Percentiles rank a stretch among this genome's conserved stretches.
Evolutionary conservation across 53 echinoderm and acorn worm species (phyloP).

Genomic region (Holothuria scabra): DNA sequence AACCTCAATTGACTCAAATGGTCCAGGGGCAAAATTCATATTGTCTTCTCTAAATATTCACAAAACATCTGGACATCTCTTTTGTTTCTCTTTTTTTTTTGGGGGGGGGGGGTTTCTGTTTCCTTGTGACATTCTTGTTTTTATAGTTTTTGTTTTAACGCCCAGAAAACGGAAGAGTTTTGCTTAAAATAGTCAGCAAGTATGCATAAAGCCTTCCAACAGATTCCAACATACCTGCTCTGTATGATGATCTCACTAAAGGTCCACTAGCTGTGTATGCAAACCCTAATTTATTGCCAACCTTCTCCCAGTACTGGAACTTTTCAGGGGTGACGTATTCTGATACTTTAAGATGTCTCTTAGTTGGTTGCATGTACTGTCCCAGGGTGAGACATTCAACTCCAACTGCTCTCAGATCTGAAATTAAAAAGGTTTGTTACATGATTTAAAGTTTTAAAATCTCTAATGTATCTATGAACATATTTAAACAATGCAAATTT

Average conservation of each 20-base stretch:
- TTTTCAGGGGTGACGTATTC: constrained; percentile 98
- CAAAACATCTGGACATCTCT: no score
- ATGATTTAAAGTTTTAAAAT: neutral
- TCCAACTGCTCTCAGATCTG: constrained; percentile 79
- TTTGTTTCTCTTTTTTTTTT: no score
- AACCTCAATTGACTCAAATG: no score
- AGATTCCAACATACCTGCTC: constrained; percentile 75
- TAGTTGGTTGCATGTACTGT: constrained; percentile 99
- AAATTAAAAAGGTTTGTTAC: neutral
- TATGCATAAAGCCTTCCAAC: no score
- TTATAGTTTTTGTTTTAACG: no score
- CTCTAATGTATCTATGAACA: neutral
- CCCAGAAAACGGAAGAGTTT: no score
- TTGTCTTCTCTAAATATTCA: no score
- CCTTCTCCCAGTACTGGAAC: constrained; percentile 90
- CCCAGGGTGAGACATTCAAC: constrained; percentile 94
- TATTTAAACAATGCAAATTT: neutral
- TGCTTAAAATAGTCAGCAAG: no score
- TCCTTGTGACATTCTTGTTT: no score
- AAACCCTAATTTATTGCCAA: constrained; percentile 89
- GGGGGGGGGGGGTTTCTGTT: no score
- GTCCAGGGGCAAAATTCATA: no score
- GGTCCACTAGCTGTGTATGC: constrained; percentile 98
- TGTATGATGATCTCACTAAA: constrained; percentile 93
- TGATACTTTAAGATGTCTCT: constrained; percentile 83